Evolutionary conservation across 1,140 invertebrate genomes (phyloP), one percentile per base, ranked within the genome.

Genomic region (Drosophila azteca): DNA sequence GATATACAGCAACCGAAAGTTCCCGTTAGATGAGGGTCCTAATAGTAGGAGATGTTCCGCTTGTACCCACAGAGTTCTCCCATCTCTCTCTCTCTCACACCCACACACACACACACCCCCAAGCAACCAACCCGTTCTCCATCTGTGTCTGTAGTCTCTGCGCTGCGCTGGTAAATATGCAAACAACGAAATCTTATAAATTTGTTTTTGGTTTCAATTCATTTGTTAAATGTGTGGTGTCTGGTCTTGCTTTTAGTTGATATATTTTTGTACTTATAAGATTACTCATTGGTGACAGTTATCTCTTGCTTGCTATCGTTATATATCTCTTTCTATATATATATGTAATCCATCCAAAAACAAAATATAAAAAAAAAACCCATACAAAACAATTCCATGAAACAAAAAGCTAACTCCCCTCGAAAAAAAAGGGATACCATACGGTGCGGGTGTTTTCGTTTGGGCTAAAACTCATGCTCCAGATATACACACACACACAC

Each of bases 151-250:
- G 73, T 85, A 87, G 81, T 87, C 69, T 69, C 62, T 87, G 80
- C 73, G 76, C 85, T 77, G 77, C 72, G 83, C 83, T 88, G 83
- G 83, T 88, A 88, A 88, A 88, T 88, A 88, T 79, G 54, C 64
- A 81, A 76, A 35, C 11, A 11, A 11, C 31, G 3, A 35, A 78
- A 43, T 71, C 29, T 51, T 20, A 60, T 41, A 20, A 20, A 20
- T 20, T 20, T 20, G 17, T 35, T 64, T 68, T 22, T 49, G 58
- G 55, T 60, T 72, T 46, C 53, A 52, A 63, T 66, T 69, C 31
- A 31, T 50, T 60, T 84, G 77, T 85, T 72, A 67, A 62, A 78
- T 87, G 82, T 85, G 82, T 85, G 82, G 82, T 85, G 83, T 87
- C 83, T 87, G 82, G 81, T 82, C 69, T 87, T 90, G 71, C 77